Evolutionary conservation across 2,888 invertebrate species (phyloP), one percentile per base, ranked within the genome.

Genomic region (Ennomos fuscantarius): DNA sequence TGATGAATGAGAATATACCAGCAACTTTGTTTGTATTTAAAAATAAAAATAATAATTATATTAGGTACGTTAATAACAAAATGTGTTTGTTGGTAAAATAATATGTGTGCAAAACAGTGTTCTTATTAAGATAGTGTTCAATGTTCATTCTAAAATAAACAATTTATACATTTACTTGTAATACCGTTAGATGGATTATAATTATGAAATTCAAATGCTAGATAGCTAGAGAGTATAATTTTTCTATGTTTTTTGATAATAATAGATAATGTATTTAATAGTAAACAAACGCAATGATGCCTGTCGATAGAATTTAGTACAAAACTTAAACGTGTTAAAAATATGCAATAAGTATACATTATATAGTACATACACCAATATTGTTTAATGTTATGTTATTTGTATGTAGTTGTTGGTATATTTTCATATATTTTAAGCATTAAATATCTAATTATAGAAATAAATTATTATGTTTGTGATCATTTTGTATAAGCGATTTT

Each of bases 401-500:
- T 44, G 34, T 34, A 44, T 34, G 34, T 15, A 36, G 51, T 36
- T 9, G 47, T 58, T 58, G 53, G 42, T 56, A 49, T 56, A 49
- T 56, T 56, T 48, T 43, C 52, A 49, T 52, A 10, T 49, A 46
- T 53, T 33, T 36, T 39, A 44, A 52, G 36, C 52, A 36, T 55
- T 24, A 24, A 15, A 50, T 57, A 54, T 55, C 49, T 63, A 60
- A 52, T 53, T 49, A 45, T 55, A 52, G 52, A 63, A 60, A 51
- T 60, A 64, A 24, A 24, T 24, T 24, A 24, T 24, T 59, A 65
- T 60, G 55, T 65, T 62, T 63, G 60, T 63, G 60, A 58, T 59
- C 49, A 62, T 63, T 65, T 67, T 65, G 58, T 59, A 60, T 58
- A 58, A 49, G 59, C 60, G 32, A 62, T 63, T 59, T 65, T 57